These are phyloP conservation scores for Salvator merianae DNA, from an alignment of 2,113 vertebrate genomes.

Conservation along the genomic window DNA sequence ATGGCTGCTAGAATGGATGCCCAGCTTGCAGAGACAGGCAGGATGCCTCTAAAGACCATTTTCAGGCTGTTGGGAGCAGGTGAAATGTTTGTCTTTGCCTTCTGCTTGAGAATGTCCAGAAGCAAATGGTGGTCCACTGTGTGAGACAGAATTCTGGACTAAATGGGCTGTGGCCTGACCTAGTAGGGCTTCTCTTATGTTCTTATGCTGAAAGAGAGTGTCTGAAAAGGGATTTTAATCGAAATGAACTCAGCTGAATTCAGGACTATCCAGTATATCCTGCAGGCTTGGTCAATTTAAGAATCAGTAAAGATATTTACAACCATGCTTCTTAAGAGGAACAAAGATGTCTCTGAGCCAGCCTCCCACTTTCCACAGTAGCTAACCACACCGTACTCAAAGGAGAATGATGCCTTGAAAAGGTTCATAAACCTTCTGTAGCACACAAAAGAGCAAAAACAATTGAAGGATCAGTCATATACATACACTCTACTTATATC, in stretches of 20 bases:
- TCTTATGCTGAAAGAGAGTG: no score
- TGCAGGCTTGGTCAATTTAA: neutral
- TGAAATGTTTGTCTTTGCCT: no score
- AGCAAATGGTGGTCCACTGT: no score
- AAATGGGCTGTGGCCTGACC: no score
- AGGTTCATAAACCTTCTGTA: neutral
- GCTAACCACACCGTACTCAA: neutral
- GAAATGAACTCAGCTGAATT: neutral
- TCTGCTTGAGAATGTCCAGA: no score
- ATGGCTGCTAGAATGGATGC: no score
- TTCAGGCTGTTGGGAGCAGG: no score
- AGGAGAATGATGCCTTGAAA: neutral
- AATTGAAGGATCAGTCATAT: neutral
- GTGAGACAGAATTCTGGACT: no score
- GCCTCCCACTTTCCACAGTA: neutral
- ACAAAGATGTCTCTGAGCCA: neutral
- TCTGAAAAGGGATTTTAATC: neutral
- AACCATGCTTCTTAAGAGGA: neutral
- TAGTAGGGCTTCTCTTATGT: no score
- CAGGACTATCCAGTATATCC: neutral
- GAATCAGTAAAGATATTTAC: neutral
- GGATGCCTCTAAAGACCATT: no score
- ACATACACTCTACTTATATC: neutral
- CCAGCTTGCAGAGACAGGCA: no score
- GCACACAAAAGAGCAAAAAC: conserved; percentile 7